These are phyloP conservation scores for Drosophila putrida DNA, from an alignment of 2,888 invertebrate genomes.

Conservation along the genomic window DNA sequence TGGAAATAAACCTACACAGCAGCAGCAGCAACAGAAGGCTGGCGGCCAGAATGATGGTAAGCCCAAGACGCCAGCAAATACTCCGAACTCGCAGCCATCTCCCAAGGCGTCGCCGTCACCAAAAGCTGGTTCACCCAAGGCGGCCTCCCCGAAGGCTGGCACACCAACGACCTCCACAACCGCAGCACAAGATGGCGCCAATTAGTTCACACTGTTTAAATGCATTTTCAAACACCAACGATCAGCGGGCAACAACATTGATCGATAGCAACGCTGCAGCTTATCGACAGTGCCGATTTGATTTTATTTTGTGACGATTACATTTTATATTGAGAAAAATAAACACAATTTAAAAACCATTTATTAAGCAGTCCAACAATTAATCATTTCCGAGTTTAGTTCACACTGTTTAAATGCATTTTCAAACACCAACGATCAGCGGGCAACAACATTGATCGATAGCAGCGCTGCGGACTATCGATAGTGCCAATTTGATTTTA, in stretches of 20 bases:
- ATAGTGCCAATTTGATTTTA: conserved; percentile 36
- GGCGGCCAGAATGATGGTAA: conserved; percentile 38
- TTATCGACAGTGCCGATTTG: conserved; percentile 36
- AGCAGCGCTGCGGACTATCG: conserved; percentile 20
- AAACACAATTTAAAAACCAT: conserved; percentile 40
- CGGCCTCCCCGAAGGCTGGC: conserved; percentile 61
- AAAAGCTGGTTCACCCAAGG: conserved; percentile 60
- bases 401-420: conserved; percentile 22
- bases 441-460: conserved; percentile 3
- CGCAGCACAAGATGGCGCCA: conserved; percentile 32
- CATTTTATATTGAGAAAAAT: conserved; percentile 50
- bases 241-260: conserved; percentile 12
- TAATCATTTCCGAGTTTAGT: conserved; percentile 26
- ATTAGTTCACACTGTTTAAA: conserved; percentile 38
- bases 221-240: conserved; percentile 26
- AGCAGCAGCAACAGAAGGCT: conserved; percentile 30
- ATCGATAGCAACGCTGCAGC: not conserved
- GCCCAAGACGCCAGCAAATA: conserved; percentile 70
- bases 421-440: conserved; percentile 23
- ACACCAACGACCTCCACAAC: conserved; percentile 33
- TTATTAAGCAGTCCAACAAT: not conserved
- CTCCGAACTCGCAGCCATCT: conserved; percentile 46
- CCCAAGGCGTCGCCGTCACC: conserved; percentile 86
- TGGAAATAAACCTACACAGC: conserved; percentile 27
- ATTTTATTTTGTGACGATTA: conserved; percentile 52